Conservation (phyloP, 1,140 invertebrate species). For the Drosophila malerkotliana region DNA sequence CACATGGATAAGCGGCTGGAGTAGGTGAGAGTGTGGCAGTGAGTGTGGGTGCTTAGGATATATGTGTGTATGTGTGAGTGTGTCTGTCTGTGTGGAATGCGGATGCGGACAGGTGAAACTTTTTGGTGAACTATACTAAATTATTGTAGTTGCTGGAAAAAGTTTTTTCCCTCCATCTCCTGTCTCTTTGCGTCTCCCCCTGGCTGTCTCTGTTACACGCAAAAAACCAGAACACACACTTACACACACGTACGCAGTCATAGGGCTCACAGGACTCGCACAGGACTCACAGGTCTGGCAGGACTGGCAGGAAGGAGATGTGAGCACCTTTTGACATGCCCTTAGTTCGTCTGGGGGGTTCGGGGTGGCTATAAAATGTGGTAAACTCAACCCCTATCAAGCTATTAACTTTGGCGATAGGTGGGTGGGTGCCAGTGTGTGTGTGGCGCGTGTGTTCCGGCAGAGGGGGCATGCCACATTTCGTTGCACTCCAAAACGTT, state of each 20-base stretch:
- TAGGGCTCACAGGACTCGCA: neutral
- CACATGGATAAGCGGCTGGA: conserved; percentile 44
- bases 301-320: conserved; percentile 10
- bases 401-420: conserved; percentile 45
- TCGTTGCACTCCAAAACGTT: conserved; percentile 44
- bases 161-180: conserved; percentile 42
- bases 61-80: neutral
- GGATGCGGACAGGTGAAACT: conserved; percentile 73
- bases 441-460: conserved; percentile 13
- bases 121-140: conserved; percentile 80
- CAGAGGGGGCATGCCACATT: conserved; percentile 44
- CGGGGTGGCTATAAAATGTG: conserved; percentile 56
- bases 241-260: conserved; percentile 15
- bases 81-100: conserved; percentile 28
- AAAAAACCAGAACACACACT: conserved; percentile 21
- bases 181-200: conserved; percentile 10
- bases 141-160: conserved; percentile 78
- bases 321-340: conserved; percentile 64
- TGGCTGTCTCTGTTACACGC: conserved; percentile 16
- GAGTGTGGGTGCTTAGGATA: neutral
- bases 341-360: neutral
- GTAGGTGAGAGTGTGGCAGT: conserved; percentile 16
- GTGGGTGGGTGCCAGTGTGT: neutral
- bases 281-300: neutral
- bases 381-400: conserved; percentile 52